These are phyloP conservation scores for Dreissena rostriformis DNA, from an alignment of 1,140 invertebrate species.

Conservation along the genomic window DNA sequence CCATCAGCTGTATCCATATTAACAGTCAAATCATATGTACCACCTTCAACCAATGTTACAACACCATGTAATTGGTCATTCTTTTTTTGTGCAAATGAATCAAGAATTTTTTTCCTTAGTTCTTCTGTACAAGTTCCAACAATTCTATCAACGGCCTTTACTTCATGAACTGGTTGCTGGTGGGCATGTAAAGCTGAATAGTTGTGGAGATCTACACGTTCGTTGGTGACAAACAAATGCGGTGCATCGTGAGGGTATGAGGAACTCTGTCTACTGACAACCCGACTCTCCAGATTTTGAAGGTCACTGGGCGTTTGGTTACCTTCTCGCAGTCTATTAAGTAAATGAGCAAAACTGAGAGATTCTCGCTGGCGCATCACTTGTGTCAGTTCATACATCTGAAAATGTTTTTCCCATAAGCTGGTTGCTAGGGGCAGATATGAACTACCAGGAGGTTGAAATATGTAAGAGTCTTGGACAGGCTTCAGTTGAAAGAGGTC, in stretches of 20 bases:
- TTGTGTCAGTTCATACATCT: constrained; percentile 58
- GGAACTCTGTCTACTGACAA: not conserved
- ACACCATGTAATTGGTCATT: constrained; percentile 27
- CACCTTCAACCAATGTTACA: not conserved
- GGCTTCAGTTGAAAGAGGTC: constrained; percentile 63
- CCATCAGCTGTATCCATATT: constrained; percentile 36
- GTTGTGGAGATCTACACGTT: constrained; percentile 26
- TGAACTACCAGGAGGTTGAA: constrained; percentile 27
- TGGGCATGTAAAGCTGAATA: not conserved
- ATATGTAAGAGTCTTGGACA: constrained; percentile 60
- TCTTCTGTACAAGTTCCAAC: constrained; percentile 14
- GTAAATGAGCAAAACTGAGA: constrained; percentile 53
- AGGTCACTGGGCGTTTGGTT: constrained; percentile 59
- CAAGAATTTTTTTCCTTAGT: constrained; percentile 10
- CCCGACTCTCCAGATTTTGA: constrained; percentile 19
- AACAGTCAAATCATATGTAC: constrained; percentile 33
- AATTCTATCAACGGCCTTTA: constrained; percentile 18
- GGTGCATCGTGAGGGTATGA: constrained; percentile 20
- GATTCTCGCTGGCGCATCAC: constrained; percentile 65
- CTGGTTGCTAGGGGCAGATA: constrained; percentile 57
- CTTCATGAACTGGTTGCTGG: not conserved
- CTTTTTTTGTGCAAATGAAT: constrained; percentile 2
- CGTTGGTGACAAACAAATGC: constrained; percentile 7
- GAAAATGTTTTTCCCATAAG: constrained; percentile 59
- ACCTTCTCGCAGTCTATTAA: constrained; percentile 63